Percentiles rank a stretch among this genome's conserved stretches.
Evolutionary conservation across 2,797 vertebrate species (phyloP).

Genomic region (Agapornis canus): DNA sequence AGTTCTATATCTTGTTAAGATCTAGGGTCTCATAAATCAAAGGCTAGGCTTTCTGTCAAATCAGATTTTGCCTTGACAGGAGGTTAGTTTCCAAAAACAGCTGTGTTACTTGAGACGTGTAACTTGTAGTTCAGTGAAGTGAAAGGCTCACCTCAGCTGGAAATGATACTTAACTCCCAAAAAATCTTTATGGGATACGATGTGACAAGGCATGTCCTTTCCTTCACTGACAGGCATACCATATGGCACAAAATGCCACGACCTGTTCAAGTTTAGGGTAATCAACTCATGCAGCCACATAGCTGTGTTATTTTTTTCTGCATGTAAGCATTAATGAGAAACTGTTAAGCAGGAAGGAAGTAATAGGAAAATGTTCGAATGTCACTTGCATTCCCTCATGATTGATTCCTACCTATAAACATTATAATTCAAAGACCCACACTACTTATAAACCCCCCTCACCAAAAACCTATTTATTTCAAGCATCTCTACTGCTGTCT

Average conservation of each 20-base stretch:
- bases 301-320: not conserved
- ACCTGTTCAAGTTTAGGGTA: slow-evolving; percentile 3
- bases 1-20: not conserved
- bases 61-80: not conserved
- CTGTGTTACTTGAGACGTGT: not conserved
- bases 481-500: not conserved
- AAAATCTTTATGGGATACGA: not conserved
- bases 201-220: slow-evolving; percentile 44
- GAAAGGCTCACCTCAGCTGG: slow-evolving; percentile 34
- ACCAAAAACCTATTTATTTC: not conserved
- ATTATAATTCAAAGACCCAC: not conserved
- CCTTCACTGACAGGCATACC: not conserved
- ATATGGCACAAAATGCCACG: slow-evolving; percentile 45
- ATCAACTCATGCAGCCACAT: not conserved
- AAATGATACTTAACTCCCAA: slow-evolving; percentile 31
- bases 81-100: not conserved
- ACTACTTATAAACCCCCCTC: not conserved
- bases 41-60: not conserved
- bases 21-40: not conserved
- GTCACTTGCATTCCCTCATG: not conserved
- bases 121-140: slow-evolving; percentile 40
- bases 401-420: not conserved
- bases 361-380: not conserved
- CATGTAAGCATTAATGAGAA: not conserved
- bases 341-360: not conserved